Base-by-base conservation (phyloP, 2,888 invertebrate genomes). In the Slavum lentiscoides region DNA sequence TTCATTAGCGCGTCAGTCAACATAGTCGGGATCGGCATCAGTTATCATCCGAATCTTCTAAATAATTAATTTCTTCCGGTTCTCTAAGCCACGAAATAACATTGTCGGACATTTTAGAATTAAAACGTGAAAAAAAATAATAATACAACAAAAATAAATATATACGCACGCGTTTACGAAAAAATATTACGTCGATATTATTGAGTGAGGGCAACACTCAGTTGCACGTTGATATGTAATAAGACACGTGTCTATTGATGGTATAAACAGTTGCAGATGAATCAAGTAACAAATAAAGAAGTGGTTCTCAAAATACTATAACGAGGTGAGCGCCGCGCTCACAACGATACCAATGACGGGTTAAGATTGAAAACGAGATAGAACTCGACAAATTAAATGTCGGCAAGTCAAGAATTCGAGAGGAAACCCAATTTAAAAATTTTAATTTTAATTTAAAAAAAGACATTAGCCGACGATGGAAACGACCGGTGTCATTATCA, bases 21-120 rank as follows among this genome's bases (percentile, higher is more conserved):
- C 55, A 55, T 55, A 55, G 17, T 55, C 55, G 55, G 55, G 55
- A 55, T 55, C 55, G 17, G 62, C 64, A 64, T 64, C 64, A 37
- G 64, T 64, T n/a, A 64, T 64, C 64, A 37, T 64, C 64, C 64
- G 37, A 64, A 64, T 64, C 64, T 64, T 64, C 37, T 37, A 64
- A 64, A 37, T 64, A 64, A 64, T 64, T 9, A 64, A 64, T 64
- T 64, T 64, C 39, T 37, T 64, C 64, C 9, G 17, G 37, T 64
- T 64, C 37, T 64, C 5, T 37, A 64, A 64, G 64, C 37, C 37
- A 64, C 64, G 19, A 64, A 64, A 6, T 19, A 7, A 64, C 19
- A 64, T 39, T 64, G 39, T 64, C 64, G 64, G 39, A 19, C 64
- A 64, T 64, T 64, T 64, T 39, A 64, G 37, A 64, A 64, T 64